These are phyloP conservation scores for Megalopta genalis DNA, from an alignment of 1,140 invertebrate genomes.

Conservation along the genomic window DNA sequence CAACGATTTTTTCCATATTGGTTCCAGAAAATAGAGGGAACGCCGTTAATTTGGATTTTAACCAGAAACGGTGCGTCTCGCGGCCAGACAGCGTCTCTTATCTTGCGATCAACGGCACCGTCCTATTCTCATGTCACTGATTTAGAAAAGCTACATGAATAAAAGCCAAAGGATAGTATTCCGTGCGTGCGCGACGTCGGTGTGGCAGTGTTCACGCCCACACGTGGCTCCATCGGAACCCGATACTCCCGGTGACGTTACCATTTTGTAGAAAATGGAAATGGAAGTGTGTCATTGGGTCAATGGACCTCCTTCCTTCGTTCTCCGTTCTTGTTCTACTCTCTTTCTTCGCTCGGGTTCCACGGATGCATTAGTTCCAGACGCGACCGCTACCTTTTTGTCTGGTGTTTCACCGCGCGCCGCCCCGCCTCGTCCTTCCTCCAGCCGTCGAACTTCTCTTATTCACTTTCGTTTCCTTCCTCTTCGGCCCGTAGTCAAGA, in stretches of 20 bases:
- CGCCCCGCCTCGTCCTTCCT: no score
- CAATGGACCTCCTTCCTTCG: slow-evolving; percentile 64
- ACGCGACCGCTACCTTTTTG: slow-evolving; percentile 58
- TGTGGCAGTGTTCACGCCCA: neutral
- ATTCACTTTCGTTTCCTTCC: slow-evolving; percentile 25
- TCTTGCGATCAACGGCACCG: neutral
- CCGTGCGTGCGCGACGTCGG: neutral
- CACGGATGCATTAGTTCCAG: slow-evolving; percentile 59
- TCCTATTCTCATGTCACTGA: slow-evolving; percentile 34
- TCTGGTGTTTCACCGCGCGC: slow-evolving; percentile 12
- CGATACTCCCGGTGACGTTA: slow-evolving; percentile 32
- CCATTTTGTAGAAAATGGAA: slow-evolving; percentile 57
- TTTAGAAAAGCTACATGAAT: slow-evolving; percentile 1
- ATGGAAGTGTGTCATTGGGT: slow-evolving; percentile 68
- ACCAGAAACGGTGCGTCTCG: no score
- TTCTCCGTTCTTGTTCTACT: neutral
- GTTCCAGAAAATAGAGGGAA: no score
- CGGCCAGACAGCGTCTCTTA: no score
- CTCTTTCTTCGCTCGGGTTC: slow-evolving; percentile 17
- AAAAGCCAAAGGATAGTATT: slow-evolving; percentile 14
- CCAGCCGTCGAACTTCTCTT: neutral
- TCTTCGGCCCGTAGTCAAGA: neutral
- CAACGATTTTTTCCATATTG: no score
- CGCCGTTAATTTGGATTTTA: no score
- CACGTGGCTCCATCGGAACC: neutral